Base-by-base conservation (phyloP, 2,888 invertebrate species). In the Ectemnius continuus region DNA sequence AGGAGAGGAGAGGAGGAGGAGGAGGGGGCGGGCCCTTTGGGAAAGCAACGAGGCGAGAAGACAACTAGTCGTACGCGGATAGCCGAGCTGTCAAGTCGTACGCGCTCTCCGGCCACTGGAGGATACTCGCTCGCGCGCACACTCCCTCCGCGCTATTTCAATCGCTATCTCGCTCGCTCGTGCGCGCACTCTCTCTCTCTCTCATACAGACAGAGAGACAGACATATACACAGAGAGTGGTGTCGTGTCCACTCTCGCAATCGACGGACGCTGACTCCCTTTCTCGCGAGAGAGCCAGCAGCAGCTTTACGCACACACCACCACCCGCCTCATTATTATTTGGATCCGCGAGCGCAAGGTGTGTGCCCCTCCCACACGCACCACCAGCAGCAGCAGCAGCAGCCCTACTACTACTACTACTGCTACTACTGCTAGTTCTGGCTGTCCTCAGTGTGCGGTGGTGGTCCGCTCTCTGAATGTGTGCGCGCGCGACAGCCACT, bases 21-120 rank as follows among this genome's bases (percentile, higher is more conserved):
- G 80, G 82, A 80, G 86, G 84, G 85, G 83, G 84, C 79, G 84
- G 85, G 88, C 89, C 89, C 89, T 89, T 89, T 87, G 87, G 88
- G 87, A 88, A 87, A 86, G 87, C 87, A 86, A 87, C 88, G 88
- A 88, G 86, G 81, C 87, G 85, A 87, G 85, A 86, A 86, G 87
- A 85, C 88, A 85, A 85, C 85, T 88, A 90, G 89, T 90, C 86
- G 87, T 85, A 86, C 86, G 86, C 87, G 85, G 89, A 89, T 87
- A 87, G 86, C 81, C 87, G 86, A 85, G 84, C 84, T 86, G 89
- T 87, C 82, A 83, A 84, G 88, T 85, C 83, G 85, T 64, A 62
- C 65, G 75, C 56, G 75, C 56, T 73, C 36, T 36, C 18, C 67
- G 70, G 64, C 28, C 36, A 61, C 36, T 62, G 52, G 28, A 71